A percentile compares a stretch with the other conserved stretches of the same genome.
These are phyloP conservation scores for Caenorhabditis japonica DNA, from an alignment of 2,888 invertebrate species.

Conservation along the genomic window DNA sequence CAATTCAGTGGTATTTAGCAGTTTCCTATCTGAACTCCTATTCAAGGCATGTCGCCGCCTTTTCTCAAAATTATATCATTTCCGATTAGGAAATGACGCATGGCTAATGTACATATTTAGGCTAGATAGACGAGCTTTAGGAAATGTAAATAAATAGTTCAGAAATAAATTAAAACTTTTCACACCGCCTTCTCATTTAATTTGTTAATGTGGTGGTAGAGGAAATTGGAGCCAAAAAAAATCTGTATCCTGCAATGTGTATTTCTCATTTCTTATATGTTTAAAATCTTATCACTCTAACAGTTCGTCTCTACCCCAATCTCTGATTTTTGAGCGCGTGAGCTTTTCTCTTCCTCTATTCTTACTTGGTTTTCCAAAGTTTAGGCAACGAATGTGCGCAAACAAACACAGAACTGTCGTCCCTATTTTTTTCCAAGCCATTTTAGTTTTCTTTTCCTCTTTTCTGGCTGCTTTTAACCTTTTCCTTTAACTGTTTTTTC, in stretches of 20 bases:
- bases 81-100: conserved; percentile 39
- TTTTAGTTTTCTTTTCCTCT: no score
- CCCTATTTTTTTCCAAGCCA: no score
- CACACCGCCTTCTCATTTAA: no score
- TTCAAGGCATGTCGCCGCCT: no score
- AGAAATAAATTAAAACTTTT: not conserved
- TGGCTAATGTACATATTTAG: not conserved
- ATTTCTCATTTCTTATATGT: not conserved
- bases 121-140: not conserved
- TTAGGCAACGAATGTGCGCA: conserved; percentile 40
- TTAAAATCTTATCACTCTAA: no score
- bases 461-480: no score
- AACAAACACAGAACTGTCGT: conserved; percentile 23
- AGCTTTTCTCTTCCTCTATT: conserved; percentile 33
- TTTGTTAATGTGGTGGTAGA: no score
- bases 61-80: no score
- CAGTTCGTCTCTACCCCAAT: conserved; percentile 21
- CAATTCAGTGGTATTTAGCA: no score
- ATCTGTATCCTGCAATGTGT: not conserved
- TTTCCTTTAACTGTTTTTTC: no score
- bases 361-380: conserved; percentile 5
- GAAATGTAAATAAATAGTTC: conserved; percentile 2
- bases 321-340: conserved; percentile 44
- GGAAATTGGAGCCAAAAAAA: not conserved
- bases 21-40: no score